Percentiles rank a stretch among this genome's conserved stretches.
These are phyloP conservation scores for Ephialtes manifestator DNA, from an alignment of 2,888 invertebrate species.

Conservation along the genomic window DNA sequence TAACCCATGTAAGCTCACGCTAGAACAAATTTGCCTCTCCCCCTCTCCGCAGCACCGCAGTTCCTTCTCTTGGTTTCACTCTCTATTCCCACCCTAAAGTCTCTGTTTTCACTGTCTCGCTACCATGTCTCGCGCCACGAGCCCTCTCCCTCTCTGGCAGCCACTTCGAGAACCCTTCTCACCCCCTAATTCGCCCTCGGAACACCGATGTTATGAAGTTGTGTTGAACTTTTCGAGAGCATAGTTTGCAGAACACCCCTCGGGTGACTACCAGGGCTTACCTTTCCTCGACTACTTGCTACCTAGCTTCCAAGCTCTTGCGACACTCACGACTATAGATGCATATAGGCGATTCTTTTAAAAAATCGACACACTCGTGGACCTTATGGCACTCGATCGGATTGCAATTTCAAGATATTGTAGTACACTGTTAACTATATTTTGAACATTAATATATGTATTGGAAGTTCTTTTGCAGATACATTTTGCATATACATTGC, in stretches of 20 bases:
- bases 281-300: slow-evolving; percentile 77
- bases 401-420: too few relatives aligned
- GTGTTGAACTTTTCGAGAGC: slow-evolving; percentile 85
- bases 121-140: slow-evolving; percentile 34
- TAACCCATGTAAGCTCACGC: slow-evolving; percentile 86
- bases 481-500: too few relatives aligned
- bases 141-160: slow-evolving; percentile 52
- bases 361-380: too few relatives aligned
- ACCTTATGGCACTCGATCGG: too few relatives aligned
- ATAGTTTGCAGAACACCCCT: slow-evolving; percentile 83
- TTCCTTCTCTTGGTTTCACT: slow-evolving; percentile 71
- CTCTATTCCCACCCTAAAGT: slow-evolving; percentile 78
- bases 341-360: neutral
- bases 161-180: slow-evolving; percentile 57
- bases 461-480: too few relatives aligned
- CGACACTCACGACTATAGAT: slow-evolving; percentile 9
- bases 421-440: too few relatives aligned
- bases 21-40: slow-evolving; percentile 84
- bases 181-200: slow-evolving; percentile 74
- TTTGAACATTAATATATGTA: too few relatives aligned
- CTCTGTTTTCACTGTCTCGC: slow-evolving; percentile 54
- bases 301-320: slow-evolving; percentile 46
- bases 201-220: slow-evolving; percentile 85
- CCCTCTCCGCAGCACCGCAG: slow-evolving; percentile 14
- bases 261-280: slow-evolving; percentile 79